Evolutionary conservation across 2,888 invertebrate species (phyloP).

Genomic region (Apodemia mormo): DNA sequence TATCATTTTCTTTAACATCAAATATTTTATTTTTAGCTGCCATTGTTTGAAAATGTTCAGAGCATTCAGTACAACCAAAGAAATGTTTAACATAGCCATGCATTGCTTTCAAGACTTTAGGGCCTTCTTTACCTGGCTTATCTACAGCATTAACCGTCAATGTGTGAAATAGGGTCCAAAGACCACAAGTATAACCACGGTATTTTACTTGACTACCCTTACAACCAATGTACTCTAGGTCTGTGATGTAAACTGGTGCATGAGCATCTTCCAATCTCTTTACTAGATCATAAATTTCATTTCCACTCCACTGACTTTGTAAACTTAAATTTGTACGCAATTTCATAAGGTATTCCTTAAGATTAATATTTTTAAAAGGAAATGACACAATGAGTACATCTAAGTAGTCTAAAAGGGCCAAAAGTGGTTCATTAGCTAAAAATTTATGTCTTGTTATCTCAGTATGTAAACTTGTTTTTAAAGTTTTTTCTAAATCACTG

Average conservation of each 20-base stretch:
- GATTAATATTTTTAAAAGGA: slow-evolving; percentile 85
- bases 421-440: slow-evolving; percentile 87
- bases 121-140: slow-evolving; percentile 77
- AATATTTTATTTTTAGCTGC: slow-evolving; percentile 86
- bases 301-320: slow-evolving; percentile 80
- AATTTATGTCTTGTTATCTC: slow-evolving; percentile 88
- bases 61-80: slow-evolving; percentile 96
- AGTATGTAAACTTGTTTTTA: slow-evolving; percentile 90
- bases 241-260: slow-evolving; percentile 79
- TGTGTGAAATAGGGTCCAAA: slow-evolving; percentile 97
- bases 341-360: slow-evolving; percentile 84
- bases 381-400: slow-evolving; percentile 88
- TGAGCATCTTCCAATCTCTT: slow-evolving; percentile 75
- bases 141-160: slow-evolving; percentile 89
- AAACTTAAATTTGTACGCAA: slow-evolving; percentile 78
- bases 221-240: slow-evolving; percentile 88
- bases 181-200: slow-evolving; percentile 95
- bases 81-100: slow-evolving; percentile 94
- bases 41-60: slow-evolving; percentile 94
- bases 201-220: slow-evolving; percentile 87
- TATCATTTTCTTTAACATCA: slow-evolving; percentile 86
- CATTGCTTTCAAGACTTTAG: slow-evolving; percentile 90
- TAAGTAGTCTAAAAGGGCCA: slow-evolving; percentile 88
- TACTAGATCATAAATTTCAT: slow-evolving; percentile 81
- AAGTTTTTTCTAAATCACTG: slow-evolving; percentile 92